A percentile compares a stretch with the other conserved stretches of the same genome.
These are phyloP conservation scores for Steinernema carpocapsae DNA, from an alignment of 2,888 invertebrate species.

Conservation along the genomic window DNA sequence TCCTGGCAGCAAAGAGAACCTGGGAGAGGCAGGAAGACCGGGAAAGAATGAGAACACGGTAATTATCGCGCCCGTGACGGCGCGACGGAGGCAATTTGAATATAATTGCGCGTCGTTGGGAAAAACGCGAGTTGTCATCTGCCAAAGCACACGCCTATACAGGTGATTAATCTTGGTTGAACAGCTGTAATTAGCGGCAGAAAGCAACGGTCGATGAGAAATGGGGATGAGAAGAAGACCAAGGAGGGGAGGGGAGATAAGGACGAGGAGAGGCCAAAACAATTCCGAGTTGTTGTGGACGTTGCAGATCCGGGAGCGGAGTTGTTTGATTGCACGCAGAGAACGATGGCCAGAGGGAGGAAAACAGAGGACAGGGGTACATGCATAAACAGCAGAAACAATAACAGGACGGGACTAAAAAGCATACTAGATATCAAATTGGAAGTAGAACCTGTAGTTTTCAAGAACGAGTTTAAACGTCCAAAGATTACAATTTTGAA, in stretches of 20 bases:
- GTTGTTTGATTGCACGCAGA: not conserved
- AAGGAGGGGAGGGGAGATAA: not conserved
- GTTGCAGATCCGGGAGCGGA: too few species aligned
- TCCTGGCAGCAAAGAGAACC: too few species aligned
- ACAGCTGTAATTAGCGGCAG: constrained; percentile 24
- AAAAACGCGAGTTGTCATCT: constrained; percentile 19
- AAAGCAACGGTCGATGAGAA: not conserved
- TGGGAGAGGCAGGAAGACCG: too few species aligned
- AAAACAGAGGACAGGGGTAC: too few species aligned
- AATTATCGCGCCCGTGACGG: not conserved
- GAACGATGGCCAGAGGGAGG: too few species aligned
- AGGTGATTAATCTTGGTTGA: constrained; percentile 22
- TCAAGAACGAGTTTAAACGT: too few species aligned
- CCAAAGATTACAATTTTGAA: too few species aligned
- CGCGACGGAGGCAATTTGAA: constrained; percentile 4
- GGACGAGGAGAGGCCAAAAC: not conserved
- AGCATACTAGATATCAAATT: too few species aligned
- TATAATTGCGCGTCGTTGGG: not conserved
- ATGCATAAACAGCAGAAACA: too few species aligned
- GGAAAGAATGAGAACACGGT: not conserved
- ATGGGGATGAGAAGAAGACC: not conserved
- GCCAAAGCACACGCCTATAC: constrained; percentile 10
- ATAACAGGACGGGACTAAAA: too few species aligned
- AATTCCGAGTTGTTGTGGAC: too few species aligned
- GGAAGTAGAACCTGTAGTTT: too few species aligned